These are phyloP conservation scores for Drosophila azteca DNA, from an alignment of 1,140 invertebrate species.

Conservation along the genomic window DNA sequence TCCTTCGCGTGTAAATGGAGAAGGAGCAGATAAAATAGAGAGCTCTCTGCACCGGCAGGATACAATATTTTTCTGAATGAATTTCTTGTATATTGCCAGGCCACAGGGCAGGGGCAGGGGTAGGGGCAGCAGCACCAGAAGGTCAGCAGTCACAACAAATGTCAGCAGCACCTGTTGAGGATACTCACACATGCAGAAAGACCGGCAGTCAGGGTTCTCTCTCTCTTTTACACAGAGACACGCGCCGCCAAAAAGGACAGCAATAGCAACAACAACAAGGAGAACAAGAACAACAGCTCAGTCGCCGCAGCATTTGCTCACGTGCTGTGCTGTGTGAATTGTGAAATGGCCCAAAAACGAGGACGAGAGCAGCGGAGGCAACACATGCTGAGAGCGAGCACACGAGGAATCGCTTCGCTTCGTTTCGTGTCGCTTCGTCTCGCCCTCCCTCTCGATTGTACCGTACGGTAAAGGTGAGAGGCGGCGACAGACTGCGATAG, in stretches of 20 bases:
- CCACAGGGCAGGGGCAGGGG: background rate
- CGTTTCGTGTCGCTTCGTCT: too few relatives aligned
- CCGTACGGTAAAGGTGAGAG: too few relatives aligned
- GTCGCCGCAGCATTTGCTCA: constrained; percentile 27
- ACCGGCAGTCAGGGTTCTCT: constrained; percentile 2
- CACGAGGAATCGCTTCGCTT: constrained; percentile 8
- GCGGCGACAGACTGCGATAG: constrained; percentile 6
- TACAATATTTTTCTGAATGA: constrained; percentile 43
- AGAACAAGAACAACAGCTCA: constrained; percentile 72
- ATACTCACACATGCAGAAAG: constrained; percentile 33
- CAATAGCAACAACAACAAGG: constrained; percentile 41
- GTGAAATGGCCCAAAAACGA: constrained; percentile 1
- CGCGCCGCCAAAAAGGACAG: constrained; percentile 46
- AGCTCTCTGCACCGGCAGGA: too few relatives aligned
- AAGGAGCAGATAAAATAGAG: too few relatives aligned
- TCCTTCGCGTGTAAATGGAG: too few relatives aligned
- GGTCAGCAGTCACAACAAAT: constrained; percentile 67
- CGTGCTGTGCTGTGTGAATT: constrained; percentile 27
- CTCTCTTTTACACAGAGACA: constrained; percentile 51
- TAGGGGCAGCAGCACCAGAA: constrained; percentile 33
- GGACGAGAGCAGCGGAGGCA: constrained; percentile 13
- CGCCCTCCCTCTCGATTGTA: constrained; percentile 1
- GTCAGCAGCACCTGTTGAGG: constrained; percentile 72
- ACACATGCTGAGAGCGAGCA: constrained; percentile 21
- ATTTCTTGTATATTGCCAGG: constrained; percentile 34